A percentile compares a stretch with the other conserved stretches of the same genome.
phyloP scores from a whole-genome alignment of 2,888 invertebrate species.

The Lamellibrachia satsuma region DNA sequence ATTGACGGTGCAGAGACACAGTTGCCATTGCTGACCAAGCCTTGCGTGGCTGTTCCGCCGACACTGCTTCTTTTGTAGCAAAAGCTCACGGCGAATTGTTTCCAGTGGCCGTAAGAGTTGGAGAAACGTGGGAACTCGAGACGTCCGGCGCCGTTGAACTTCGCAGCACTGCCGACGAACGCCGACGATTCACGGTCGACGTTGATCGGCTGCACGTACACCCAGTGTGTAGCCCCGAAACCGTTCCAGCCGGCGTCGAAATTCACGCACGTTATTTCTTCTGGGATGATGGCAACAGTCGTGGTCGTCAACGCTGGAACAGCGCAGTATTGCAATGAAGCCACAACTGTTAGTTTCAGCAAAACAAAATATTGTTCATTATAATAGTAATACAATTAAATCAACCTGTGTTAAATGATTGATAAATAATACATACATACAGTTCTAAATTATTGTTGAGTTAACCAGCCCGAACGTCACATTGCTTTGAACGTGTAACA shows the following conservation, averaged over 20 bases:
- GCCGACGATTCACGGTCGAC: background rate
- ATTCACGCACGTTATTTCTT: background rate
- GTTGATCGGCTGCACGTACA: background rate
- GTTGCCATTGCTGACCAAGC: background rate
- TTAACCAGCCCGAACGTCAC: too few species aligned
- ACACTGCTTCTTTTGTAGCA: conserved; percentile 18
- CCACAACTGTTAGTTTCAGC: background rate
- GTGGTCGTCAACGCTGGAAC: background rate
- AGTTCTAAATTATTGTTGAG: too few species aligned
- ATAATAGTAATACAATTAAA: too few species aligned
- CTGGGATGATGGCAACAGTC: background rate
- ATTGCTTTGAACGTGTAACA: too few species aligned
- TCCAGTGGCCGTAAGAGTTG: background rate
- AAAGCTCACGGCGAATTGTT: conserved; percentile 3
- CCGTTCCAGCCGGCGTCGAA: background rate
- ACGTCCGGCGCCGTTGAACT: background rate
- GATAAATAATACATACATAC: too few species aligned
- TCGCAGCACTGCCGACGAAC: background rate
- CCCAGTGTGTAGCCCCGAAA: background rate
- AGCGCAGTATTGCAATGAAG: background rate
- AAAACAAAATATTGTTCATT: too few species aligned
- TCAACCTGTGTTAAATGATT: too few species aligned
- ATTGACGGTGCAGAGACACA: background rate
- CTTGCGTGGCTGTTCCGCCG: background rate
- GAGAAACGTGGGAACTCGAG: conserved; percentile 21